Percentiles rank a stretch among this genome's conserved stretches.
These are phyloP conservation scores for Archocentrus centrarchus DNA, from an alignment of 2,113 vertebrate species.

Conservation along the genomic window DNA sequence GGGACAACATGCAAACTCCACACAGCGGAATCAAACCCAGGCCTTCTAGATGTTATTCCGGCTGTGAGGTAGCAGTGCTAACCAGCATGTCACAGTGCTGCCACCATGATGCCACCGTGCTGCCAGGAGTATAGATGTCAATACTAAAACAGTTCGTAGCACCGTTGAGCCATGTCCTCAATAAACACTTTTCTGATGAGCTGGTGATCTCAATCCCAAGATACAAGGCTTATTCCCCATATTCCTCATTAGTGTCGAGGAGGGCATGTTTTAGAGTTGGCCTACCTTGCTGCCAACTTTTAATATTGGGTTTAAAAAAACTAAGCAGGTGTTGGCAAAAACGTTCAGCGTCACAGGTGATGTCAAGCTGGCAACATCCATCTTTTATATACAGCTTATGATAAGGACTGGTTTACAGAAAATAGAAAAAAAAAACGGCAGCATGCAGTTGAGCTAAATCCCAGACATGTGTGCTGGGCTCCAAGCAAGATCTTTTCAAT, in stretches of 20 bases:
- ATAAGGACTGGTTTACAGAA: neutral
- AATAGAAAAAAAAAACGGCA: neutral
- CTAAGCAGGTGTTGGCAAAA: neutral
- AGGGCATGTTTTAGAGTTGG: neutral
- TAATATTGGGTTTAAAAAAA: neutral
- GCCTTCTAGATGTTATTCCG: too few species aligned
- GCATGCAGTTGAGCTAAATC: neutral
- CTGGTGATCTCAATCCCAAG: too few species aligned
- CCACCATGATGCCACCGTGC: too few species aligned
- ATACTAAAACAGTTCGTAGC: neutral
- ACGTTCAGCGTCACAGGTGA: neutral
- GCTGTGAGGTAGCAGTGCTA: too few species aligned
- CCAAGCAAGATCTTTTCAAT: neutral
- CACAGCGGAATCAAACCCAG: too few species aligned
- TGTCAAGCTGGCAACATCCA: neutral
- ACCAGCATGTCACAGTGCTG: too few species aligned
- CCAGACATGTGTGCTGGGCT: neutral
- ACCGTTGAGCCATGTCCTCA: neutral
- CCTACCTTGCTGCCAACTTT: neutral
- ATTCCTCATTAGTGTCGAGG: neutral
- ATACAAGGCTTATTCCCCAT: neutral
- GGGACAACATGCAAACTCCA: too few species aligned
- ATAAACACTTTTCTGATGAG: neutral
- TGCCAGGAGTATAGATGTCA: too few species aligned
- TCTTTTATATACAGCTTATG: too few species aligned